Evolutionary conservation across 2,888 invertebrate species (phyloP).

Genomic region (Agrotis puta): DNA sequence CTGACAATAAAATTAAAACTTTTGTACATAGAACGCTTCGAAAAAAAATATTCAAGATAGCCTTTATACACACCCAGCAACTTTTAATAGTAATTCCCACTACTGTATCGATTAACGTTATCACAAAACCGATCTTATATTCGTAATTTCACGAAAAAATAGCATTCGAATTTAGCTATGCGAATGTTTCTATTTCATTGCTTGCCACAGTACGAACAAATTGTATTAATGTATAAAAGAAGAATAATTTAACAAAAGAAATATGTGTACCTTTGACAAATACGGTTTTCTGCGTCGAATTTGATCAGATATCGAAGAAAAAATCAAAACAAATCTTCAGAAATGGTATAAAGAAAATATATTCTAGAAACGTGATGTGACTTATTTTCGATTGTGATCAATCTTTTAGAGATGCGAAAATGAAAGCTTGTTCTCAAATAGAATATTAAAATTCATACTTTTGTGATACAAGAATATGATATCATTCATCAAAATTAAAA

Average conservation of each 20-base stretch:
- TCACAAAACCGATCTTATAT: too few species aligned
- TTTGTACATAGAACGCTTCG: too few species aligned
- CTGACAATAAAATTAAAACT: too few species aligned
- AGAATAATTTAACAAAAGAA: not conserved
- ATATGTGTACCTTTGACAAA: not conserved
- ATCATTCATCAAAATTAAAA: conserved; percentile 39
- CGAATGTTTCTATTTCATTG: too few species aligned
- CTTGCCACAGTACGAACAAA: not conserved
- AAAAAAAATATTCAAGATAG: too few species aligned
- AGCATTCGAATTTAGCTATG: too few species aligned
- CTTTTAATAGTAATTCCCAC: too few species aligned
- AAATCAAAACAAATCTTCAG: conserved; percentile 2
- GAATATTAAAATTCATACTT: conserved; percentile 20
- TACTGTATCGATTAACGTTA: too few species aligned
- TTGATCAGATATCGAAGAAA: not conserved
- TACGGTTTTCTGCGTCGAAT: not conserved
- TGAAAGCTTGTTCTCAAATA: conserved; percentile 18
- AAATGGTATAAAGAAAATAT: conserved; percentile 6
- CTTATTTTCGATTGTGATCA: conserved; percentile 20
- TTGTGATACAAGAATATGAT: conserved; percentile 8
- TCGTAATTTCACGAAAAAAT: too few species aligned
- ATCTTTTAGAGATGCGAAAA: conserved; percentile 24
- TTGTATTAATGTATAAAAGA: not conserved
- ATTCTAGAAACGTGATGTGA: not conserved
- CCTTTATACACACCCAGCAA: too few species aligned